Percentiles rank a stretch among this genome's conserved stretches.
These are phyloP conservation scores for Pseudorhiza aurosa DNA, from an alignment of 30 jellyfish, hydroid and myxozoan species.

Conservation along the genomic window DNA sequence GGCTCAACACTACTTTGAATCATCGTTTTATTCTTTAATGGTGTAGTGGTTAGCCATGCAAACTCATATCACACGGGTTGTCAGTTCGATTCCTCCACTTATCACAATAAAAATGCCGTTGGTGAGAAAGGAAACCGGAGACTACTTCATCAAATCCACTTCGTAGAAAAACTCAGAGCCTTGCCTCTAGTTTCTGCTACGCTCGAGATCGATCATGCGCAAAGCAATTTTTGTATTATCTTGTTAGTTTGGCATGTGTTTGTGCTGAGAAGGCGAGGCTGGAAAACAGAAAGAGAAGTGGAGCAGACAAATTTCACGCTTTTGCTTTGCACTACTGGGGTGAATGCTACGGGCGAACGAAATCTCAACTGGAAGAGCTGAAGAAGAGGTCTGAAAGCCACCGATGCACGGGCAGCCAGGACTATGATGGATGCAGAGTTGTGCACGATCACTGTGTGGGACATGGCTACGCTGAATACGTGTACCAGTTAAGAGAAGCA, in stretches of 20 bases:
- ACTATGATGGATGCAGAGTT: neutral
- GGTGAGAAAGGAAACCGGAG: too few relatives aligned
- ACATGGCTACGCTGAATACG: constrained; percentile 5
- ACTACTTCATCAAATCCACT: too few relatives aligned
- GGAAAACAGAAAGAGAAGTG: neutral
- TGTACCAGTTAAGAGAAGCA: constrained; percentile 8
- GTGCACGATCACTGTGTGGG: constrained; percentile 16
- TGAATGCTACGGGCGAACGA: constrained; percentile 36
- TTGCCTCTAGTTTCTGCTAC: too few relatives aligned
- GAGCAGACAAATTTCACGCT: neutral
- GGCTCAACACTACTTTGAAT: too few relatives aligned
- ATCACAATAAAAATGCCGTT: too few relatives aligned
- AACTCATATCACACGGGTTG: too few relatives aligned
- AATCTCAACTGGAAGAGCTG: constrained; percentile 1
- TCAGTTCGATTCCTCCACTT: too few relatives aligned
- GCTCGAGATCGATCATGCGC: too few relatives aligned
- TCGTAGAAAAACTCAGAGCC: too few relatives aligned
- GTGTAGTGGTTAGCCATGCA: too few relatives aligned
- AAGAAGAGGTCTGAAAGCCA: neutral
- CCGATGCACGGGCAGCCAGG: constrained; percentile 20
- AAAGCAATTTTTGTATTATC: too few relatives aligned
- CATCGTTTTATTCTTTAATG: too few relatives aligned
- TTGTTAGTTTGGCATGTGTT: constrained; percentile 7
- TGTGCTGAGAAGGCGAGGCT: constrained; percentile 1
- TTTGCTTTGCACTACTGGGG: constrained; percentile 31